Evolutionary conservation across 2,113 vertebrate species (phyloP), one percentile per base, ranked within the genome.

Genomic region (Megatriorchis doriae): DNA sequence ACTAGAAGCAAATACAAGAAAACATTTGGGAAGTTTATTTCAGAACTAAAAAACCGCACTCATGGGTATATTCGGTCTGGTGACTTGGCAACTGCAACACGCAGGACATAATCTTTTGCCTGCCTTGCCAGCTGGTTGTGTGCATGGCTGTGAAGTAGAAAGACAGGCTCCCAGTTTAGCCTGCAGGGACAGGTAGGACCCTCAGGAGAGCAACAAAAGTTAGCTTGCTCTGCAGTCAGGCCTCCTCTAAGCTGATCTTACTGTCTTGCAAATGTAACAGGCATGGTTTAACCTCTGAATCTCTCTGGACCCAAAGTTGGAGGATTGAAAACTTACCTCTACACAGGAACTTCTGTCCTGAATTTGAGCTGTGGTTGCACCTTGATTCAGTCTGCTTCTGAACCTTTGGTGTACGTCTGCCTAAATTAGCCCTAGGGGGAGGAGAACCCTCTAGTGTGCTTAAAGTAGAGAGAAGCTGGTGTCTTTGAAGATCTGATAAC

Each of bases 41-140:
- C 48, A 58, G 48, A 83, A 93, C 36, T 56, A 3, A 11, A 0
- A 0, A 3, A 11, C 0, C 0, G 0, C 10, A 43, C 15, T 55
- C 14, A 27, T 27, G n/a, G 32, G 12, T 63, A 4, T 80, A 36
- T 61, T 75, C 1, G 2, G 74, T 16, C 14, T 16, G 20, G 5
- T 34, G 4, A 50, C 11, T 53, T 50, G 36, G 22, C 23, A 81
- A 13, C 38, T 89, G 32, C 27, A 67, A 25, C 16, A 31, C 66
- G 36, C 19, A 52, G 36, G 11, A 20, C 9, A 4, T 21, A 9
- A 22, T 31, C 16, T n/a, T 58, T 85, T 63, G 32, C 43, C 20
- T 79, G 1, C 47, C 42, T 71, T 86, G 19, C 9, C 18, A 82
- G 17, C 32, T 59, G 21, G 6, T 7, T 66, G 48, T n/a, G 6